Percentiles rank a stretch among this genome's conserved stretches.
phyloP scores from a whole-genome alignment of 2,888 invertebrate genomes.

The Sussaba pulchella region DNA sequence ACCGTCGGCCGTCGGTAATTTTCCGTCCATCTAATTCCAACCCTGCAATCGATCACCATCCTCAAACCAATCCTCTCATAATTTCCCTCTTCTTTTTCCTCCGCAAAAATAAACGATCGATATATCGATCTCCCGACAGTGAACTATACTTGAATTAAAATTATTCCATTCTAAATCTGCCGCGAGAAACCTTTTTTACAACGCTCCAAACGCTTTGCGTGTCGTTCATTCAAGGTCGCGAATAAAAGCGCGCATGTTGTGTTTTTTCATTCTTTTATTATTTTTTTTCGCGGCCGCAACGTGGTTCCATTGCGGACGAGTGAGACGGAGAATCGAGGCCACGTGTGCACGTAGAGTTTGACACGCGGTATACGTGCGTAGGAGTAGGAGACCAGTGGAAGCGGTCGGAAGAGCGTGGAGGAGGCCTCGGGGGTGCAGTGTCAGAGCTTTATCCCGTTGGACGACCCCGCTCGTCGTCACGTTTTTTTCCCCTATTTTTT shows the following conservation, averaged over 20 bases:
- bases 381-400: conserved; percentile 73
- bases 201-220: conserved; percentile 69
- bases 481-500: conserved; percentile 82
- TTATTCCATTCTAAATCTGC: not conserved
- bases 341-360: conserved; percentile 81
- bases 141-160: not conserved
- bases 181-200: not conserved
- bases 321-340: conserved; percentile 75
- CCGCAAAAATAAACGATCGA: not conserved
- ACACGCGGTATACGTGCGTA: conserved; percentile 83
- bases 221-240: conserved; percentile 56
- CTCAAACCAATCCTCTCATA: not conserved
- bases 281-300: conserved; percentile 64
- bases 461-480: conserved; percentile 74
- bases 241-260: conserved; percentile 49
- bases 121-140: not conserved
- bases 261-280: conserved; percentile 17
- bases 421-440: conserved; percentile 62
- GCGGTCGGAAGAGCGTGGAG: conserved; percentile 69
- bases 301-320: conserved; percentile 46
- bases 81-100: not conserved
- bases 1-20: conserved; percentile 86
- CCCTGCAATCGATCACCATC: not conserved
- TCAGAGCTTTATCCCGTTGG: conserved; percentile 71
- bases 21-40: not conserved